Evolutionary conservation across 2,888 invertebrate species (phyloP), one percentile per base, ranked within the genome.

Genomic region (Ichneumon xanthorius): DNA sequence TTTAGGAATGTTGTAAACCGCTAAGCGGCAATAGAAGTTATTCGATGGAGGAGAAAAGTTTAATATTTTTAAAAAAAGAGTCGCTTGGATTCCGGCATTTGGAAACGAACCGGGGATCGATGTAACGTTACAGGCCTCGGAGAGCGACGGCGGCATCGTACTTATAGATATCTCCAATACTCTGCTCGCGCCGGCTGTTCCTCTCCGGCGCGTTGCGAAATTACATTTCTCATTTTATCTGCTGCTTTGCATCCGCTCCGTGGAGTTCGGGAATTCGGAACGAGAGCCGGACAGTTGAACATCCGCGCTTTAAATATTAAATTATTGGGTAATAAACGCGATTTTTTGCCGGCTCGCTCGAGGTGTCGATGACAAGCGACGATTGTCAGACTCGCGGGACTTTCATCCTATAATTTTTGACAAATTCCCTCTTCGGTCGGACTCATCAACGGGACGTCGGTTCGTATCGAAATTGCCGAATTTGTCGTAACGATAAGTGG

Each of bases 221-320:
- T 26, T 30, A 63, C 22, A 63, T 63, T 30, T 63, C 14, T 33
- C 30, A 14, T 63, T 30, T 63, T 63, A 33, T 63, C 63, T 30
- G 33, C 63, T 33, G 33, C 33, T 63, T 63, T 63, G 63, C 63
- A 63, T 63, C 63, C 63, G 63, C 33, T 63, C n/a, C 16, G 63
- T 16, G 11, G 33, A 26, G 9, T 58, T 26, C 14, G 16, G 6
- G 30, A 33, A 14, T 63, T 5, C 5, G 63, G 16, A 63, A 16
- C 16, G 63, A 30, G 61, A 61, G 14, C 30, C 61, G 61, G 11
- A 63, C n/a, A 33, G 63, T 63, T 5, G 14, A 63, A 63, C 33
- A 1, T 63, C 63, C 63, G 61, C 61, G 30, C 63, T 63, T 63
- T 33, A n/a, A 33, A 63, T 63, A 63, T 6, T n/a, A 30, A 63